Evolutionary conservation across 2,797 vertebrate species (phyloP), one percentile per base, ranked within the genome.

Genomic region (Dromococcyx pavoninus): DNA sequence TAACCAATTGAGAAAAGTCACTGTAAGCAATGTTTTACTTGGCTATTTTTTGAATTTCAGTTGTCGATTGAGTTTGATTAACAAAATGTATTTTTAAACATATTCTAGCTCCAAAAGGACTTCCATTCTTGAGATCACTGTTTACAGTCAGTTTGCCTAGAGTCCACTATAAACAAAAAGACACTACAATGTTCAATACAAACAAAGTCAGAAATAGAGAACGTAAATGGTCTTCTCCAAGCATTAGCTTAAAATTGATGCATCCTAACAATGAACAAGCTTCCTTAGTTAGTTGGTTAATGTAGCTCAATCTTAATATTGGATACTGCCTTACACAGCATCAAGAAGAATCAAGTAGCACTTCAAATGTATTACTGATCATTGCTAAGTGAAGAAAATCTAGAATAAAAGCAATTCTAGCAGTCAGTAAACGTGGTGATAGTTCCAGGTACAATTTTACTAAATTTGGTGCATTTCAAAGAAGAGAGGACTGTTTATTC

Each of bases 1-100:
- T 99, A 94, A 92, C 37, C 91, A 90, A 97, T 89, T 48, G 58
- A 95, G 83, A 96, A 94, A 79, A 96, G 65, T 65, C 43, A 94
- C 5, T 0, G 7, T 96, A 41, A 96, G 37, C 35, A 82, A 64
- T 13, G 27, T 69, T 92, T 83, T 78, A 66, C 24, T 77, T 74
- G 41, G 73, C 17, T 46, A 1, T 37, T 58, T 8, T 21, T 10
- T 90, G n/a, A 88, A 86, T 67, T 91, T 25, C 33, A 80, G 44
- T 65, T 86, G 54, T 17, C 35, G 56, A 25, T 1, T 51, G 21
- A 85, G 28, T 87, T 35, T 50, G 21, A 73, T 43, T 81, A 93
- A 86, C 9, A 50, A 91, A 91, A 53, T n/a, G 8, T 15, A 57
- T 70, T 84, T 88, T 88, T 53, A 89, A 90, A 86, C 22, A 44